Conservation (phyloP, 2,888 invertebrate genomes). For the Ophion ellenae region DNA sequence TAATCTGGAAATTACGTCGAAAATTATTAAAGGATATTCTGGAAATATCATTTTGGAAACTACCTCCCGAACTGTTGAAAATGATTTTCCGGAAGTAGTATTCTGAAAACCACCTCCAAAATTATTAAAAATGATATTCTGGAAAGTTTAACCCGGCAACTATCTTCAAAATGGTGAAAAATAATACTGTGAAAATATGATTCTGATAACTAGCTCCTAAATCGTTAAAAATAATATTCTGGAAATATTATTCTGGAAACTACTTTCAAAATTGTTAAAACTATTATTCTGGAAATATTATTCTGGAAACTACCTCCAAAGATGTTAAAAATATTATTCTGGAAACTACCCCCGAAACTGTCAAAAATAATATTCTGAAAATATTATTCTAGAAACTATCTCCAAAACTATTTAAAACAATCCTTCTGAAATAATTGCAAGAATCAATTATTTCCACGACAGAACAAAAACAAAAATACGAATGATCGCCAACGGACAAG, state of each 20-base stretch:
- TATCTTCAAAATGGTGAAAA: neutral
- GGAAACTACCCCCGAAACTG: neutral
- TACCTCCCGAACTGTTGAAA: too few species aligned
- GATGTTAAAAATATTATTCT: too few species aligned
- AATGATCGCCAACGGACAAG: neutral
- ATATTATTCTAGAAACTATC: neutral
- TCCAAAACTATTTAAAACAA: neutral
- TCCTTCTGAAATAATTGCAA: neutral
- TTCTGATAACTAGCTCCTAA: neutral
- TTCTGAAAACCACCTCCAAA: neutral
- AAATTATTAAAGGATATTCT: too few species aligned
- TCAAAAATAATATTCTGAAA: neutral
- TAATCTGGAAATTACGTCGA: too few species aligned
- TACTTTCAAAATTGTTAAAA: neutral
- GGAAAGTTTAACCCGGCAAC: neutral
- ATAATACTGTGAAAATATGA: neutral
- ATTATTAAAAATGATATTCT: neutral
- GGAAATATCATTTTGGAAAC: too few species aligned
- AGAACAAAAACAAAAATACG: neutral
- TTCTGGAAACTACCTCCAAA: too few species aligned
- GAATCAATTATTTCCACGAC: neutral
- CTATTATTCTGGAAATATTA: neutral
- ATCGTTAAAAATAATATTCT: neutral
- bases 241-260: neutral
- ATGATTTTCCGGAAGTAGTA: too few species aligned